A percentile compares a stretch with the other conserved stretches of the same genome.
Conservation (phyloP, 2,888 invertebrate genomes). For the Philereme vetulata region DNA sequence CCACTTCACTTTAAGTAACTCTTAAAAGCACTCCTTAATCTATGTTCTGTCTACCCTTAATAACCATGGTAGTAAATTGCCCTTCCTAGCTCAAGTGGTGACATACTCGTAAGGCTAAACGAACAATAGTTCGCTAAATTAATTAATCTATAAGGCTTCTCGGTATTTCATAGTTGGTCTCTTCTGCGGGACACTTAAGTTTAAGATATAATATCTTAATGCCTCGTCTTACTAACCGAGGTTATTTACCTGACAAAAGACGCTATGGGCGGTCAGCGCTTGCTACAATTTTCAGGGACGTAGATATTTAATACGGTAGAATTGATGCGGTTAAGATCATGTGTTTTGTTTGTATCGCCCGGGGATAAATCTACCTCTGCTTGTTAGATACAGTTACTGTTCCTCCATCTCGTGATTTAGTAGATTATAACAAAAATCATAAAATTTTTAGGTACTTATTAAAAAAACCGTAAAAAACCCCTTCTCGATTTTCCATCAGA, state of each 20-base stretch:
- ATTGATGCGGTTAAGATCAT: too few relatives aligned
- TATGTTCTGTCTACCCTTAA: background rate
- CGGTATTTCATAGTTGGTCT: slow-evolving; percentile 2
- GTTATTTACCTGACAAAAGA: slow-evolving; percentile 1
- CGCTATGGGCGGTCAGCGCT: background rate
- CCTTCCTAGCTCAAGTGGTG: background rate
- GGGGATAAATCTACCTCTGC: too few relatives aligned
- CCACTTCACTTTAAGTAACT: too few relatives aligned
- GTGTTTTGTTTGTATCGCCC: too few relatives aligned
- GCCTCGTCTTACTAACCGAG: slow-evolving; percentile 9
- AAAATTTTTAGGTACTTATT: too few relatives aligned
- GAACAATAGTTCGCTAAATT: slow-evolving; percentile 4
- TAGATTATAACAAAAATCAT: too few relatives aligned
- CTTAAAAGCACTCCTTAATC: too few relatives aligned
- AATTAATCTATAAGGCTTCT: slow-evolving; percentile 6
- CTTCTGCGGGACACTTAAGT: slow-evolving; percentile 5
- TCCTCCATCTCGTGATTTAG: too few relatives aligned
- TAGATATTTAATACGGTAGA: background rate
- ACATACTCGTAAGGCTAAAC: slow-evolving; percentile 1
- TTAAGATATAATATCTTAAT: slow-evolving; percentile 10
- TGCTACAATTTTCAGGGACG: background rate
- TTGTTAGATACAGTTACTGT: too few relatives aligned
- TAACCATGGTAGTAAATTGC: background rate
- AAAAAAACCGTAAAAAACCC: too few relatives aligned
- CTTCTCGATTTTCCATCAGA: too few relatives aligned